Conservation (phyloP, 2,113 vertebrate species). For the Rhea americana region DNA sequence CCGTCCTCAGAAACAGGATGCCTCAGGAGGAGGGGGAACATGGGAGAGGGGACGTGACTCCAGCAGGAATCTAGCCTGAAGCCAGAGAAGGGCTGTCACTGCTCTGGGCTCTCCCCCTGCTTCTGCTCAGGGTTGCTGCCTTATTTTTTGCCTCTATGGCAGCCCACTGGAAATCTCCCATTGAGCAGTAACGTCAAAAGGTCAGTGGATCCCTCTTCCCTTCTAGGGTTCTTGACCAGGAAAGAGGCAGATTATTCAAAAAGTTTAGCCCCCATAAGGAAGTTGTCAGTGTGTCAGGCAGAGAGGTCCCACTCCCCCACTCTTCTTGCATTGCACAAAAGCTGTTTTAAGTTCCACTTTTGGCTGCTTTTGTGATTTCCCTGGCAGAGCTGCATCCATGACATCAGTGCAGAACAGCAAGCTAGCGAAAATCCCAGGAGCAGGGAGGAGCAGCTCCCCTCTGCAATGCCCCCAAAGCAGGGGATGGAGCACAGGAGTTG, state of each 20-base stretch:
- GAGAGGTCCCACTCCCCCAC: neutral
- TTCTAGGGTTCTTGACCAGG: slow-evolving; percentile 47
- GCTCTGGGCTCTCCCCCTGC: neutral
- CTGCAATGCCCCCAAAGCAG: fast-evolving
- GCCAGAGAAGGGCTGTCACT: neutral
- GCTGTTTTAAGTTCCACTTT: slow-evolving; percentile 74
- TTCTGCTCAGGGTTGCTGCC: neutral
- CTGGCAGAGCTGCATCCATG: slow-evolving; percentile 41
- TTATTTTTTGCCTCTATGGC: neutral
- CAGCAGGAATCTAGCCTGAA: neutral
- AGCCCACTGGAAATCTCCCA: fast-evolving
- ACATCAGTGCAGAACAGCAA: slow-evolving; percentile 49
- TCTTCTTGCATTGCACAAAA: neutral
- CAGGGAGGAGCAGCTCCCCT: fast-evolving
- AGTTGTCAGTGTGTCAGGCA: slow-evolving; percentile 58
- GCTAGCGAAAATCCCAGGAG: neutral
- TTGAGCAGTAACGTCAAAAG: slow-evolving; percentile 19
- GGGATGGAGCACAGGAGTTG: neutral
- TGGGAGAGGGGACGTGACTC: neutral
- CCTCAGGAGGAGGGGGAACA: neutral
- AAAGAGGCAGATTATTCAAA: slow-evolving; percentile 59
- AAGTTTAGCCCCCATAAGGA: slow-evolving; percentile 54
- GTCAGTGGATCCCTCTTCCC: slow-evolving; percentile 13
- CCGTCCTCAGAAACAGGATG: neutral
- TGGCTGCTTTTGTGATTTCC: slow-evolving; percentile 66